Percentiles rank a stretch among this genome's conserved stretches.
phyloP scores from a whole-genome alignment of 35 echinoderm and acorn worm species.

The Lytechinus pictus region DNA sequence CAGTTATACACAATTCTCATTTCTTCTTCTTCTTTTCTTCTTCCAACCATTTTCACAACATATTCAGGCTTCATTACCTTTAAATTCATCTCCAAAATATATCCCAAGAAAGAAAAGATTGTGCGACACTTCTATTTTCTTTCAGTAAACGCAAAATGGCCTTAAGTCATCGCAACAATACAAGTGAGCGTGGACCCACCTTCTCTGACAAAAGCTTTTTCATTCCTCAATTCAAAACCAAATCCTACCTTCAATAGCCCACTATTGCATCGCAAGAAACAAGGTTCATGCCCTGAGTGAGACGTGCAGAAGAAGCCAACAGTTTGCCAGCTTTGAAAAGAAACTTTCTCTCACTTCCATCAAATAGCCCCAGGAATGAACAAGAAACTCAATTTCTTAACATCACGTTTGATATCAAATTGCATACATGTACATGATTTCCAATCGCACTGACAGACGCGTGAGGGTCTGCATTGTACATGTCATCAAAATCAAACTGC shows the following conservation, averaged over 20 bases:
- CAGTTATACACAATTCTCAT: no score
- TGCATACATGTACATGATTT: background rate
- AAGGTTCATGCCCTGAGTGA: background rate
- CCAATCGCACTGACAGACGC: background rate
- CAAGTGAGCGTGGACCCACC: background rate
- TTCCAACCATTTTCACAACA: no score
- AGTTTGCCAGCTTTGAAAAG: background rate
- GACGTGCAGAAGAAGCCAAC: background rate
- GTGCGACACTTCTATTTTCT: background rate
- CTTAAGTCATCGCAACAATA: background rate
- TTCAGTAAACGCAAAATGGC: background rate
- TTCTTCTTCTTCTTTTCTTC: no score
- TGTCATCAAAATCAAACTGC: no score
- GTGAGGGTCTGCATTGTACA: background rate
- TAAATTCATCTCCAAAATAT: background rate
- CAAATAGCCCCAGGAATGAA: background rate
- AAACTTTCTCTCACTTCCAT: background rate
- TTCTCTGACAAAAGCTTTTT: background rate
- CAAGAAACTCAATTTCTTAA: background rate
- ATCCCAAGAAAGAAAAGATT: background rate
- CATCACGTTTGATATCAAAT: background rate
- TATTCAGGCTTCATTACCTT: background rate
- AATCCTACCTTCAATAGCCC: background rate
- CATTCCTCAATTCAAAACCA: background rate
- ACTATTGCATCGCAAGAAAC: background rate